These are phyloP conservation scores for Heloderma charlesbogerti DNA, from an alignment of 2,113 vertebrate species.

Conservation along the genomic window DNA sequence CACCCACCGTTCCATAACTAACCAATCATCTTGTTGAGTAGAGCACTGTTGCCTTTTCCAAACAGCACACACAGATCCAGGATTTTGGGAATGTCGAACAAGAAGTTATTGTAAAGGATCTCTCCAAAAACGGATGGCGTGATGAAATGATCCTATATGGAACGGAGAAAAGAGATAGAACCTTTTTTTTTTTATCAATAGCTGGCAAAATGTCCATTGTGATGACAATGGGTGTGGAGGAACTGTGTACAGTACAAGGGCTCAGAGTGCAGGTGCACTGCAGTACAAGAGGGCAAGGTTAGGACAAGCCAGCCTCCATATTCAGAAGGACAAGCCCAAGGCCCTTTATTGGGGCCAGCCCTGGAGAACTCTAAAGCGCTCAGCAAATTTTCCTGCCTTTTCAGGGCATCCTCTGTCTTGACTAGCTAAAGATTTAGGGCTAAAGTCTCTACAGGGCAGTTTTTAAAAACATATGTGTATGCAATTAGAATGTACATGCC, in stretches of 20 bases:
- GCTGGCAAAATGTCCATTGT: background rate
- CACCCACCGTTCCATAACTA: constrained; percentile 39
- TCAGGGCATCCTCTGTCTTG: background rate
- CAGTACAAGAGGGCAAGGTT: too few species aligned
- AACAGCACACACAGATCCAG: constrained; percentile 96
- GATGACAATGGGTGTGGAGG: background rate
- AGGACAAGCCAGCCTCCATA: background rate
- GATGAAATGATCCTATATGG: constrained; percentile 89
- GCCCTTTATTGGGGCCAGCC: too few species aligned
- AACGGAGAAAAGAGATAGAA: background rate
- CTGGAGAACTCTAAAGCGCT: background rate
- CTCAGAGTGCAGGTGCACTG: too few species aligned
- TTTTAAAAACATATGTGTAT: background rate
- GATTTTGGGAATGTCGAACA: constrained; percentile 98
- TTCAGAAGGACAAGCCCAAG: background rate
- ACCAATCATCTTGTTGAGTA: constrained; percentile 98
- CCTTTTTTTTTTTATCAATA: background rate
- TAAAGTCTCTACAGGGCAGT: background rate
- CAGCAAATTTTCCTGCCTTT: background rate
- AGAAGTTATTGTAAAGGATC: constrained; percentile 95
- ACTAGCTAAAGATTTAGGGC: too few species aligned
- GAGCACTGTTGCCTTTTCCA: constrained; percentile 90
- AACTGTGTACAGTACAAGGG: background rate
- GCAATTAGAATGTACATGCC: too few species aligned
- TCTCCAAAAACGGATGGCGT: constrained; percentile 93